A percentile compares a stretch with the other conserved stretches of the same genome.
Conservation (phyloP, 2,888 invertebrate species). For the Geotrupes spiniger region DNA sequence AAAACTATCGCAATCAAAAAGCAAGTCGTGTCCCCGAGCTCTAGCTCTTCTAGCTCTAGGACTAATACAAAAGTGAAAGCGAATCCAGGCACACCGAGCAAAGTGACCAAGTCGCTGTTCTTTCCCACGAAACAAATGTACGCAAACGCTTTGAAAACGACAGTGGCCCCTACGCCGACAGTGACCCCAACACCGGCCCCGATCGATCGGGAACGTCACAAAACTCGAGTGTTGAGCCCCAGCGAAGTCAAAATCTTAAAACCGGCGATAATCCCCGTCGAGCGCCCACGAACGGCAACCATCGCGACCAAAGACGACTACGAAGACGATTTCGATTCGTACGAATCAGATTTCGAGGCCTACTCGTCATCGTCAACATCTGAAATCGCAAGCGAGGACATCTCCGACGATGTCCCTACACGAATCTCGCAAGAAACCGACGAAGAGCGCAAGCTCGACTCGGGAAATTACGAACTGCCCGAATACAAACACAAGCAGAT, state of each 20-base stretch:
- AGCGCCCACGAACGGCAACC: conserved; percentile 48
- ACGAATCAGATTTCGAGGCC: conserved; percentile 58
- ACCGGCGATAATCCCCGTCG: conserved; percentile 22
- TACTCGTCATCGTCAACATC: conserved; percentile 32
- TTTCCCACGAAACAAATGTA: conserved; percentile 46
- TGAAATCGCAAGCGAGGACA: conserved; percentile 14
- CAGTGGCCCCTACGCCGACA: too few species aligned
- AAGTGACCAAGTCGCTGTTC: conserved; percentile 43
- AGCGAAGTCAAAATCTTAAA: conserved; percentile 25
- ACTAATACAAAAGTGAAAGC: conserved; percentile 5
- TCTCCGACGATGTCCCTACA: conserved; percentile 5
- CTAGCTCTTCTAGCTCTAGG: conserved; percentile 6
- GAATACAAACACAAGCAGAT: conserved; percentile 43
- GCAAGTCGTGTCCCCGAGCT: conserved; percentile 1
- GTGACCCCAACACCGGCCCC: too few species aligned
- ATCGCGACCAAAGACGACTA: conserved; percentile 41
- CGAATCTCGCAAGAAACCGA: conserved; percentile 38
- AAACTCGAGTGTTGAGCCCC: conserved; percentile 25
- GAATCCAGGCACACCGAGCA: conserved; percentile 30
- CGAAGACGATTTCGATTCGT: conserved; percentile 59
- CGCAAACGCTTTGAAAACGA: conserved; percentile 36
- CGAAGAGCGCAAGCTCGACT: conserved; percentile 57
- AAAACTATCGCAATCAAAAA: background rate
- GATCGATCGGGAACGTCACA: conserved; percentile 24
- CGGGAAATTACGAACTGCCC: conserved; percentile 57